A percentile compares a stretch with the other conserved stretches of the same genome.
Conservation (phyloP, 2,797 vertebrate genomes). For the Tangara arthus region DNA sequence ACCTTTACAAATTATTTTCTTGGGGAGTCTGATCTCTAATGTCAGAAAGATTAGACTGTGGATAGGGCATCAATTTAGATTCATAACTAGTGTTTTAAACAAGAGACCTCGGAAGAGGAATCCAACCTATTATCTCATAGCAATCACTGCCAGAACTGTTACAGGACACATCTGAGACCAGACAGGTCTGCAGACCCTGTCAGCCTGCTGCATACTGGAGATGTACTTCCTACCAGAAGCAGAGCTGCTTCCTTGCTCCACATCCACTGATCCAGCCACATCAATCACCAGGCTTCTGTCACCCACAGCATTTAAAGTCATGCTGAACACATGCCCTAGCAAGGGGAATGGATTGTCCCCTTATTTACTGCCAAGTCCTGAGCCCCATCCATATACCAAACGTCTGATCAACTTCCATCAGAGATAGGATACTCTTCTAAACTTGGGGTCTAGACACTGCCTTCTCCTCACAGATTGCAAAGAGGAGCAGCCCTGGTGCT, state of each 20-base stretch:
- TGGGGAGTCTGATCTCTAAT: not conserved
- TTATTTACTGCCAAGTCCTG: not conserved
- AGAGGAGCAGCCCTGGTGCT: not conserved
- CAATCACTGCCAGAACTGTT: not conserved
- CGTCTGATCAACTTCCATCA: not conserved
- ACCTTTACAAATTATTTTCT: not conserved
- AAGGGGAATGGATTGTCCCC: not conserved
- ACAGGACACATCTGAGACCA: not conserved
- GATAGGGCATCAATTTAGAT: not conserved
- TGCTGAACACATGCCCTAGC: fast-evolving
- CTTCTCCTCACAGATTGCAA: not conserved
- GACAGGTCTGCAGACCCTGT: fast-evolving
- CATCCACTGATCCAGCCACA: not conserved
- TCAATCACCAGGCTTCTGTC: not conserved
- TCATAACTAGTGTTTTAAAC: not conserved
- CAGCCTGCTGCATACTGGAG: not conserved
- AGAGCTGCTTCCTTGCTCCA: not conserved
- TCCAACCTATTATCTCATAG: not conserved
- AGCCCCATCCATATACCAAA: not conserved
- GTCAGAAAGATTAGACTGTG: not conserved
- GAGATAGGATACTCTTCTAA: not conserved
- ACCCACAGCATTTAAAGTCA: not conserved
- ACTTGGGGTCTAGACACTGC: not conserved
- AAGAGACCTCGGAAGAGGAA: not conserved
- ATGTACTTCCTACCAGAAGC: not conserved